A percentile compares a stretch with the other conserved stretches of the same genome.
These are phyloP conservation scores for Fregetta grallaria DNA, from an alignment of 2,113 vertebrate species.

Conservation along the genomic window DNA sequence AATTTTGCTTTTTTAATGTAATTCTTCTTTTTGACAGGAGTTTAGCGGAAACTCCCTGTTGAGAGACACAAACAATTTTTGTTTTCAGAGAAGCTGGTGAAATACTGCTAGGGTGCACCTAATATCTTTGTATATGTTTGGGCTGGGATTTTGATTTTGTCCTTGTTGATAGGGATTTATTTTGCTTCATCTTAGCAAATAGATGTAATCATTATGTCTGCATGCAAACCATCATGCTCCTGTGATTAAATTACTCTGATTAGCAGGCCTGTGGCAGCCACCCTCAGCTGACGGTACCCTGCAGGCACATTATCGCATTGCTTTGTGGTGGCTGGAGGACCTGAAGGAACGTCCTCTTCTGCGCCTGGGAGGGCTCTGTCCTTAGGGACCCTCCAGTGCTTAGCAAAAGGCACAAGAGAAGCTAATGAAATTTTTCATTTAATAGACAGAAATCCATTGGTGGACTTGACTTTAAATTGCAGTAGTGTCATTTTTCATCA, in stretches of 20 bases:
- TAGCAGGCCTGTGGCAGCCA: not conserved
- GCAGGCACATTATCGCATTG: not conserved
- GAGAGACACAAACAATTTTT: not conserved
- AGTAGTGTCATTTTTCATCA: not conserved
- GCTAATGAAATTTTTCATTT: not conserved
- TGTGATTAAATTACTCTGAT: not conserved
- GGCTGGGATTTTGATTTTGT: not conserved
- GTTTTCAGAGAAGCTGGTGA: not conserved
- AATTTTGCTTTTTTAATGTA: not conserved
- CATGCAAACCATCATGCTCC: not conserved
- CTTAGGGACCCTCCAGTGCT: not conserved
- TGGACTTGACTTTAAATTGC: not conserved
- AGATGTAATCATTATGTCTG: not conserved
- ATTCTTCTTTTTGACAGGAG: not conserved
- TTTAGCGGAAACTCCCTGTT: not conserved
- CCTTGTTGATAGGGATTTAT: not conserved
- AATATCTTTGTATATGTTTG: not conserved
- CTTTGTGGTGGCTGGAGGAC: not conserved
- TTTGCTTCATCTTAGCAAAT: not conserved
- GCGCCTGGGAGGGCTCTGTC: not conserved
- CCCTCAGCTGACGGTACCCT: not conserved
- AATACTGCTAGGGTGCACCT: not conserved
- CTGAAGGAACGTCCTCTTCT: not conserved
- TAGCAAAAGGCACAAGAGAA: not conserved
- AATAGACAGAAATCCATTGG: not conserved